Base-by-base conservation (phyloP, 2,797 vertebrate species). In the Oryzias sinensis region DNA sequence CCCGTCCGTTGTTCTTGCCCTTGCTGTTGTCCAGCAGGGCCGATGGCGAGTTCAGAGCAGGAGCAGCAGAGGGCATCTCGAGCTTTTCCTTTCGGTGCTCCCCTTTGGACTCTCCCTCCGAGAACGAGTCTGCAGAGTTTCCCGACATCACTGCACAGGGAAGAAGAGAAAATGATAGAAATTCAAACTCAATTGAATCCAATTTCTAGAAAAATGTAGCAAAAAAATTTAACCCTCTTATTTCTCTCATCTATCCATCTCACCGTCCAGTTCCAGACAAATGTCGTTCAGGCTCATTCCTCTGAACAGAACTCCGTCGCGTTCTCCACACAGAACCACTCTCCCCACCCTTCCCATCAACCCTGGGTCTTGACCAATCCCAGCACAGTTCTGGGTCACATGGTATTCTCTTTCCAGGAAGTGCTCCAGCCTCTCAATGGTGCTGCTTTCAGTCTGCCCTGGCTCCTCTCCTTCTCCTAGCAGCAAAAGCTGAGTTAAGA, bases 201-300 rank as follows among this genome's bases (percentile, higher is more conserved):
- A 18, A 14, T 40, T 37, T 29, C 9, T 29, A 5, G 6, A 27
- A 27, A 27, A 27, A 27, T 27, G 17, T 15, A 17, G 11, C 11
- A 20, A 17, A 40, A 5, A 33, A 70, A 14, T 42, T 25, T 37
- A 25, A 56, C 17, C 18, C 18, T 46, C 42, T 45, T n/a, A 8
- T 42, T 37, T 29, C 9, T 1, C 6, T n/a, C 11, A 55, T 45
- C 5, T 11, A 18, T 46, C 18, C 14, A 33, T 69, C 90, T 90
- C 63, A 93, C 92, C 92, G 43, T 93, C 92, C 63, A 93, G 83
- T 63, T 93, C 92, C 77, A 93, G 76, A 72, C 92, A 93, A 86
- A 93, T 93, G 77, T 93, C 92, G 78, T 93, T 91, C 29, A 93
- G 84, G 77, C 91, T 93, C 92, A 93, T 93, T 53, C 92, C 92